Percentiles rank a stretch among this genome's conserved stretches.
These are phyloP conservation scores for Cossypha caffra DNA, from an alignment of 2,797 vertebrate genomes.

Conservation along the genomic window DNA sequence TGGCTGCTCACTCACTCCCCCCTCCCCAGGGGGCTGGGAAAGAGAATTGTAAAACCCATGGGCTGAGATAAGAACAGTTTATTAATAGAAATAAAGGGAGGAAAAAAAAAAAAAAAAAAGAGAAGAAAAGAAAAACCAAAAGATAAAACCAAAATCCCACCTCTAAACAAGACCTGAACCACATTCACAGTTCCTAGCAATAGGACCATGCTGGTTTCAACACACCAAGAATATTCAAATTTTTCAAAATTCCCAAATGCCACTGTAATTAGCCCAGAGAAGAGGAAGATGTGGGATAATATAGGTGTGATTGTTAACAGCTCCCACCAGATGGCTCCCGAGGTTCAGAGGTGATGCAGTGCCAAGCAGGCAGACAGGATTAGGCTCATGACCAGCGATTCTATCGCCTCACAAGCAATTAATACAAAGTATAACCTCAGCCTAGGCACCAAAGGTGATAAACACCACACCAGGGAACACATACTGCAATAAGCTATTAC, in stretches of 20 bases:
- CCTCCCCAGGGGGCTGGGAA: neutral
- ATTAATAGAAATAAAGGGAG: neutral
- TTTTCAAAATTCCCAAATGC: neutral
- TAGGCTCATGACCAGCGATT: neutral
- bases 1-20: rapidly evolving
- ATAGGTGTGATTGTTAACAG: neutral
- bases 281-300: neutral
- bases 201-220: neutral
- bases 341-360: neutral
- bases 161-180: neutral
- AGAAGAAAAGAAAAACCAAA: neutral
- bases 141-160: neutral
- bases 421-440: neutral
- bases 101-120: neutral
- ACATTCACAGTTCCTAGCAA: neutral
- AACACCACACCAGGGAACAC: neutral
- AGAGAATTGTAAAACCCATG: neutral
- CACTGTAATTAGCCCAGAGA: neutral
- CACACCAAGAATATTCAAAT: neutral
- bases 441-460: neutral
- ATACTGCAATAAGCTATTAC: neutral
- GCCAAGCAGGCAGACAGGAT: too few species aligned
- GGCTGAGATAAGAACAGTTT: neutral
- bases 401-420: neutral
- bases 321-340: neutral